phyloP scores from a whole-genome alignment of 2,888 invertebrate genomes.

The Tetrapedia diversipes region DNA sequence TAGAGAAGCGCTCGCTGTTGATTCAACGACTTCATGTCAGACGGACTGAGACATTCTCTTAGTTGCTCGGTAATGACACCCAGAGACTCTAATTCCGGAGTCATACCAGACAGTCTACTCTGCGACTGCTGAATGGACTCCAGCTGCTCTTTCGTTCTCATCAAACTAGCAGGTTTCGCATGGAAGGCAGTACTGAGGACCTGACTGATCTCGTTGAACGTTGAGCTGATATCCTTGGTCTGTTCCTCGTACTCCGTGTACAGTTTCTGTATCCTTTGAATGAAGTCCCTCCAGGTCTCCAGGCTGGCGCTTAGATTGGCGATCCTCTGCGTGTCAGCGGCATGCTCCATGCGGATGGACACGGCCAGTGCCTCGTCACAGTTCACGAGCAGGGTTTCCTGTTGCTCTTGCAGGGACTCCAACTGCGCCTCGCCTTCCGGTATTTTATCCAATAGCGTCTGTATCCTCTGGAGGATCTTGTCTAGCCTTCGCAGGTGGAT shows the following conservation, averaged over 20 bases:
- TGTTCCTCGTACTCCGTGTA: conserved; percentile 87
- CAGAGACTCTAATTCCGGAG: conserved; percentile 88
- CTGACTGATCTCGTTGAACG: conserved; percentile 87
- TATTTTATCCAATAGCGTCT: conserved; percentile 87
- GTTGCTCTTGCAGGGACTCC: conserved; percentile 87
- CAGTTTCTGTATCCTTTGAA: conserved; percentile 87
- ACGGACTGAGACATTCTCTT: conserved; percentile 92
- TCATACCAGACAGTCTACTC: conserved; percentile 85
- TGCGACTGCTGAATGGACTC: conserved; percentile 86
- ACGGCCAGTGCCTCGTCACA: conserved; percentile 91
- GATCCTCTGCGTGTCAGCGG: conserved; percentile 90
- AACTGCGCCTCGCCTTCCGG: conserved; percentile 88
- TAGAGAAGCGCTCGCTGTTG: conserved; percentile 91
- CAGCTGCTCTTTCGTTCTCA: conserved; percentile 87
- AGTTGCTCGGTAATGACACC: conserved; percentile 91
- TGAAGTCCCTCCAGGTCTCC: conserved; percentile 91
- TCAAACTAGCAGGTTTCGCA: conserved; percentile 85
- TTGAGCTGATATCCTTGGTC: conserved; percentile 85
- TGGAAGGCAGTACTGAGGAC: conserved; percentile 85
- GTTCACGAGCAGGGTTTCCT: conserved; percentile 87
- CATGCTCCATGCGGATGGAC: conserved; percentile 92
- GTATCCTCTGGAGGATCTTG: conserved; percentile 88
- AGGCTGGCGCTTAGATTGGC: conserved; percentile 91
- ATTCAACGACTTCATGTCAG: conserved; percentile 91
- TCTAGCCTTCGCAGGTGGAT: conserved; percentile 91